phyloP scores from a whole-genome alignment of 2,888 invertebrate species.

The Melieria picta region DNA sequence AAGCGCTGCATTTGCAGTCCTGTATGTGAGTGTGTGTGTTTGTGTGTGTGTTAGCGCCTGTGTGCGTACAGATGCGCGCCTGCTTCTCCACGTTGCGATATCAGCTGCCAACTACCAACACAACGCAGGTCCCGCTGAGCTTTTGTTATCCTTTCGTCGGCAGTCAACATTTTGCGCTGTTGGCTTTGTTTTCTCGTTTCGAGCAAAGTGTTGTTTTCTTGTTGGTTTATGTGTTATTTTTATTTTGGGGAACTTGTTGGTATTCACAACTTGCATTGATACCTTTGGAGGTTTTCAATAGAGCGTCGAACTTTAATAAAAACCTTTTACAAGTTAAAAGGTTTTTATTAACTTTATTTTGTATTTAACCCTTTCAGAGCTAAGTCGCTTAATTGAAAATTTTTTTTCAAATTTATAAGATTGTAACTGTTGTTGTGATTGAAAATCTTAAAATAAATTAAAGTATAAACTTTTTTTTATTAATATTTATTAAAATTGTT shows the following conservation, averaged over 20 bases:
- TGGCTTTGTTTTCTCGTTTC: not conserved
- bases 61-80: not conserved
- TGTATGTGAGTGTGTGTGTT: not conserved
- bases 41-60: conserved; percentile 14
- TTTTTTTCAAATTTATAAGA: no score
- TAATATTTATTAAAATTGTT: no score
- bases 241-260: not conserved
- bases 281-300: no score
- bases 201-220: not conserved
- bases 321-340: no score
- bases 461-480: no score
- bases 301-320: no score
- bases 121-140: not conserved
- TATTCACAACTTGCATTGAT: not conserved
- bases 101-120: not conserved
- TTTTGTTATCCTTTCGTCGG: not conserved
- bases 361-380: no score
- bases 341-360: no score
- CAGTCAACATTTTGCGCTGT: not conserved
- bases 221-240: no score
- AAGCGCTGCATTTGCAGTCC: not conserved
- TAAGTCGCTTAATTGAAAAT: no score
- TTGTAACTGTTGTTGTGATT: no score
- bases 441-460: no score
- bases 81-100: not conserved